phyloP scores from a whole-genome alignment of 2,797 vertebrate species.

The Myotis pilosus region DNA sequence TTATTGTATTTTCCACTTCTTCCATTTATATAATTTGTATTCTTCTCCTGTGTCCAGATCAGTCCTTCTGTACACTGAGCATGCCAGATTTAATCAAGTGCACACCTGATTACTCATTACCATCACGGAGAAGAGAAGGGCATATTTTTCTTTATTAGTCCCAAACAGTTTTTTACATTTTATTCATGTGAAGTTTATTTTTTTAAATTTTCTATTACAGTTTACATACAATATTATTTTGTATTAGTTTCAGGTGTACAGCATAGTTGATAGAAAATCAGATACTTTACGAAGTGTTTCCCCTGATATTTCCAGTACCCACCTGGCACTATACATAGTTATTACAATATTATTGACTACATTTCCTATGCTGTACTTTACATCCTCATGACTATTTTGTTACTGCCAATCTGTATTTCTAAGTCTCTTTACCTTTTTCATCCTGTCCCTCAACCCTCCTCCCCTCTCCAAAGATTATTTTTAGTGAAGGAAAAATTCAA shows the following conservation, averaged over 20 bases:
- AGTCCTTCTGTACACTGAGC: not conserved
- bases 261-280: not conserved
- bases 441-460: not conserved
- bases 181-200: not conserved
- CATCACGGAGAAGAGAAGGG: not conserved
- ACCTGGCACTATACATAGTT: not conserved
- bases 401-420: not conserved
- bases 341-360: not conserved
- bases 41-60: slow-evolving; percentile 20
- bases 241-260: not conserved
- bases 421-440: not conserved
- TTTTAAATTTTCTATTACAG: not conserved
- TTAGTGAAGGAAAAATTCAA: slow-evolving; percentile 42
- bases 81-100: slow-evolving; percentile 6
- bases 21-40: not conserved
- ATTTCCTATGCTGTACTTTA: not conserved
- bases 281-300: not conserved
- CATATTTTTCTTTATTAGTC: slow-evolving; percentile 42
- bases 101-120: slow-evolving; percentile 16
- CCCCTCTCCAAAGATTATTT: slow-evolving; percentile 15
- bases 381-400: not conserved
- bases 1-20: not conserved
- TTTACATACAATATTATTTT: not conserved
- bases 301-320: not conserved
- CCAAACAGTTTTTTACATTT: slow-evolving; percentile 17